Percentiles rank a stretch among this genome's conserved stretches.
Evolutionary conservation across 2,888 invertebrate genomes (phyloP).

Genomic region (Zygothrica quintamaculata): DNA sequence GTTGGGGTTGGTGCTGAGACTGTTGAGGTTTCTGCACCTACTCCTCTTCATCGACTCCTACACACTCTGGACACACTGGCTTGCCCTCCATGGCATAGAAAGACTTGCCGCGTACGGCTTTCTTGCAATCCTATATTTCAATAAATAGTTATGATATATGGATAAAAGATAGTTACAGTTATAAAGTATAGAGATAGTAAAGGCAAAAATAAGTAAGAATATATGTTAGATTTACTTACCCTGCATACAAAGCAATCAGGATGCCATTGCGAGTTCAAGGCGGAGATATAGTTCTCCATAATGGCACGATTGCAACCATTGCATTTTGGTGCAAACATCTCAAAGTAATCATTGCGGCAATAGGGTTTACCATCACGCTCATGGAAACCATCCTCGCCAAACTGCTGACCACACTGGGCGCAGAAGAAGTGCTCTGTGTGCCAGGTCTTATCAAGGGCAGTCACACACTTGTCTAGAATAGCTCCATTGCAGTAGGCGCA

Average conservation of each 20-base stretch:
- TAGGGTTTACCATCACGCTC: constrained; percentile 98
- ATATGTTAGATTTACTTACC: constrained; percentile 88
- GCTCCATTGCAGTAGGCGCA: constrained; percentile 99
- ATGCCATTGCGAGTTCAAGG: constrained; percentile 99
- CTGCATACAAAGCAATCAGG: constrained; percentile 99
- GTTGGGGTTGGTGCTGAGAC: constrained; percentile 2
- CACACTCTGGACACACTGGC: constrained; percentile 97
- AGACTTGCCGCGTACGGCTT: constrained; percentile 95
- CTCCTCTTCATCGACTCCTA: constrained; percentile 95
- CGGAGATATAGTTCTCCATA: constrained; percentile 99
- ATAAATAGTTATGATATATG: constrained; percentile 21
- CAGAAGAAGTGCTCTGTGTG: constrained; percentile 99
- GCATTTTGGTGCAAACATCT: constrained; percentile 99
- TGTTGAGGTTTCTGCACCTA: constrained; percentile 61
- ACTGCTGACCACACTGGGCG: constrained; percentile 97
- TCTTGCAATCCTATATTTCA: constrained; percentile 93
- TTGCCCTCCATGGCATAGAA: constrained; percentile 99
- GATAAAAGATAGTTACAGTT: constrained; percentile 61
- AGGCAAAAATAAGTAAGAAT: constrained; percentile 5
- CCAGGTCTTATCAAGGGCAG: constrained; percentile 98
- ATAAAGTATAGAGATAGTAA: neutral
- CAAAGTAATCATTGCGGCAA: constrained; percentile 97
- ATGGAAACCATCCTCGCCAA: constrained; percentile 99
- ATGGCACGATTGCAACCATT: constrained; percentile 98
- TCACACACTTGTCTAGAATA: constrained; percentile 99